Evolutionary conservation across 2,888 invertebrate genomes (phyloP).

Genomic region (Cheilosia pagana): DNA sequence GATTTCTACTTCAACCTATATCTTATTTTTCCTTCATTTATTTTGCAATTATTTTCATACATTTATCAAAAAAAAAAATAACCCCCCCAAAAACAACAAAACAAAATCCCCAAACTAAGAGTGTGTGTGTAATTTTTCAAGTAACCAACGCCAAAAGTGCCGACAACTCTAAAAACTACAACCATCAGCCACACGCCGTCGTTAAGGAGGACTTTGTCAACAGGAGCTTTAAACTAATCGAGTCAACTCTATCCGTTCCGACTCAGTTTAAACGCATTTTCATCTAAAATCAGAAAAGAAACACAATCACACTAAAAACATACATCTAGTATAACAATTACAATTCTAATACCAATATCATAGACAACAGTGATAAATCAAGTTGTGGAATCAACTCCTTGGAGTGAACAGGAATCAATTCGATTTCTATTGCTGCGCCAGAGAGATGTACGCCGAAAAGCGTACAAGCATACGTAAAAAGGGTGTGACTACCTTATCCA

Average conservation of each 20-base stretch:
- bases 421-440: constrained; percentile 17
- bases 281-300: constrained; percentile 10
- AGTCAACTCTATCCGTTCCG: not conserved
- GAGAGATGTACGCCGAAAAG: constrained; percentile 71
- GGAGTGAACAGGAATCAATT: not conserved
- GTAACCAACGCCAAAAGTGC: constrained; percentile 35
- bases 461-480: constrained; percentile 63
- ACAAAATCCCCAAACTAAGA: constrained; percentile 29
- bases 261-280: constrained; percentile 5
- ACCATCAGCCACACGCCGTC: constrained; percentile 7
- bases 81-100: constrained; percentile 16
- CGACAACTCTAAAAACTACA: constrained; percentile 26
- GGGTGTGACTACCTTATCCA: constrained; percentile 56
- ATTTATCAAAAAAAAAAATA: constrained; percentile 15
- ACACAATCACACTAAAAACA: not conserved
- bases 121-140: constrained; percentile 42
- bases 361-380: not conserved
- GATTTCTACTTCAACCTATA: not conserved
- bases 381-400: not conserved
- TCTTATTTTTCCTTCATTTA: not conserved
- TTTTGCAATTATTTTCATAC: constrained; percentile 24
- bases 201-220: not conserved
- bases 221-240: not conserved
- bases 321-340: constrained; percentile 1
- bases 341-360: not conserved